These are phyloP conservation scores for Drosophila tropicalis DNA, from an alignment of 1,140 invertebrate species.

Conservation along the genomic window DNA sequence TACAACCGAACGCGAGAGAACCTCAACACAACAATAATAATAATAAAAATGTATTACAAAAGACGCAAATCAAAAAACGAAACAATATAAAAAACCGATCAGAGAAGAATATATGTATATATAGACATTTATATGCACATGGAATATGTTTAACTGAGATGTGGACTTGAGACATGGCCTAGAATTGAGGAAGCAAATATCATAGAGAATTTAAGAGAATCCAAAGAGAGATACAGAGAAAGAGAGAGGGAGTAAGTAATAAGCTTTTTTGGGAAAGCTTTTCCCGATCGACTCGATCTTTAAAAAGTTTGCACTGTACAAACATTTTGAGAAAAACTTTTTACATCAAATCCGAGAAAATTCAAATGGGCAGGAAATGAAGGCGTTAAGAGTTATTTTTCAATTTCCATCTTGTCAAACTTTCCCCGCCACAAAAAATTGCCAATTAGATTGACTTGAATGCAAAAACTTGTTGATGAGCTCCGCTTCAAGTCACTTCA, in stretches of 20 bases:
- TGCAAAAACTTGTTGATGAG: slow-evolving; percentile 11
- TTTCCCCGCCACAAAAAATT: not conserved
- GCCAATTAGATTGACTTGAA: slow-evolving; percentile 24
- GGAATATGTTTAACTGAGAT: not conserved
- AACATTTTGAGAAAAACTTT: not conserved
- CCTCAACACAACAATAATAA: slow-evolving; percentile 34
- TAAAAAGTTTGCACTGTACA: not conserved
- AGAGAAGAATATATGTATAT: no score
- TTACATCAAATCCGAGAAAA: no score
- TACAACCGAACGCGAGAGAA: slow-evolving; percentile 27
- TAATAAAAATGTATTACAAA: slow-evolving; percentile 7
- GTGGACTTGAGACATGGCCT: not conserved
- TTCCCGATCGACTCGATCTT: not conserved
- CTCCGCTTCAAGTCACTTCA: not conserved
- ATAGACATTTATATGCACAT: no score
- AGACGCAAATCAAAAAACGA: slow-evolving; percentile 22
- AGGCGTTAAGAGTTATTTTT: not conserved
- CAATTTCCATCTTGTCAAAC: not conserved
- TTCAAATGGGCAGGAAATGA: not conserved
- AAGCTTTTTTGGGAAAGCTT: slow-evolving; percentile 31
- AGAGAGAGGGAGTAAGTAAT: not conserved
- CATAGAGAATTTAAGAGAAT: not conserved
- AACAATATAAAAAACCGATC: no score
- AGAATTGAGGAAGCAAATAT: slow-evolving; percentile 35
- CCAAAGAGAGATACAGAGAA: not conserved